Base-by-base conservation (phyloP, 2,797 vertebrate species). In the Danio jaintianensis region DNA sequence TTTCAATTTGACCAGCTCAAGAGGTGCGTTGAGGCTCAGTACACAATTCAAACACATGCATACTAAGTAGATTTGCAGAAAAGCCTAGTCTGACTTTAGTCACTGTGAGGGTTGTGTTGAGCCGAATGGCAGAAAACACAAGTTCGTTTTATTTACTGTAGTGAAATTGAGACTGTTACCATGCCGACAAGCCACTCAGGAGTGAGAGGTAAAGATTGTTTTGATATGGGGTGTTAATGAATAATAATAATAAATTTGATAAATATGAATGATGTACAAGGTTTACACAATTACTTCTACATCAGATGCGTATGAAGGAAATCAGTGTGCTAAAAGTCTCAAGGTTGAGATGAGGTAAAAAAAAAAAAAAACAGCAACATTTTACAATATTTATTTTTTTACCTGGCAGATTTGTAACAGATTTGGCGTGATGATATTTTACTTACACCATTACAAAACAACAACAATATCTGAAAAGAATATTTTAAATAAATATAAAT, bases 191-290 rank as follows among this genome's bases (percentile, higher is more conserved):
- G 59, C 6, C 7, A 5, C 12, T 76, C 20, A 2, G 48, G 76
- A 45, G 18, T 43, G 48, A 52, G 48, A 42, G 48, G 59, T 50
- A 72, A 75, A 15, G 45, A 50, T 38, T 38, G 45, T 62, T 75
- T 70, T 70, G 36, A 70, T 18, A 70, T 40, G 45, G 58, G 45
- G 52, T 42, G 12, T 47, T 55, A 66, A 84, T 79, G 43, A 79
- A 78, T 70, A 55, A 81, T 62, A 45, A 61, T 63, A 38, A 79
- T 15, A 79, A 56, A 82, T 55, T 76, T 73, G 71, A 62, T 61
- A 38, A 22, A 70, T 45, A 70, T 16, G 1, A 20, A n/a, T 18
- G 38, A 45, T 47, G 4, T 15, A 58, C 75, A 45, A 68, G 7
- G 52, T 20, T n/a, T 48, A 79, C 43, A 56, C 78, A 55, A 79